These are phyloP conservation scores for Semaprochilodus insignis DNA, from an alignment of 2,797 vertebrate genomes.

Conservation along the genomic window DNA sequence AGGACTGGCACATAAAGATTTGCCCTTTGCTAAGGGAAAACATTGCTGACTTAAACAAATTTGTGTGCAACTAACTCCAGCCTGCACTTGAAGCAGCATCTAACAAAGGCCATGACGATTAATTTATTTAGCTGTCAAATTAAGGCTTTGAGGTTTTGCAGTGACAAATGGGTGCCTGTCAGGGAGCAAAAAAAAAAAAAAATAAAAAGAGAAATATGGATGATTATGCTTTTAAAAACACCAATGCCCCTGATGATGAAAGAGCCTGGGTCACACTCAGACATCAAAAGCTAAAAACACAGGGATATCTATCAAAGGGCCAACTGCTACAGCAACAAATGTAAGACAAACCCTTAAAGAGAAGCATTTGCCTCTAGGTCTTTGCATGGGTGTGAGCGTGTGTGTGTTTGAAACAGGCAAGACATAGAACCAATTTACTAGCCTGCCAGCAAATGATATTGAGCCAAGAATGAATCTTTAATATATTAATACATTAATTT, in stretches of 20 bases:
- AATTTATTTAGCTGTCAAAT: slow-evolving; percentile 39
- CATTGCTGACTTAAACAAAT: slow-evolving; percentile 27
- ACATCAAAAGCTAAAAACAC: background rate
- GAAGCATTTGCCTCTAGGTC: background rate
- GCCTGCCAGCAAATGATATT: background rate
- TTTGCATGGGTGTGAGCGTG: background rate
- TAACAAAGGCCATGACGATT: slow-evolving; percentile 40
- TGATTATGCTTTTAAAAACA: slow-evolving; percentile 25
- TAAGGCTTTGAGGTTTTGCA: slow-evolving; percentile 23
- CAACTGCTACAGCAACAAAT: slow-evolving; percentile 1
- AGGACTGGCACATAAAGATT: slow-evolving; percentile 37
- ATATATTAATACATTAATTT: background rate
- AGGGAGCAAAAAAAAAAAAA: background rate
- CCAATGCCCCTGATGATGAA: background rate
- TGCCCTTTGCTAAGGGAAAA: slow-evolving; percentile 33
- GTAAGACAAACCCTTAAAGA: background rate
- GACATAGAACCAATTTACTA: background rate
- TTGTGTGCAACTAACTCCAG: slow-evolving; percentile 33
- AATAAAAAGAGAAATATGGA: slow-evolving; percentile 41
- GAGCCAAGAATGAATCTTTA: background rate
- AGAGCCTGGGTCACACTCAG: background rate
- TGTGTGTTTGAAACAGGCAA: background rate
- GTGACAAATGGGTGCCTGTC: slow-evolving; percentile 33
- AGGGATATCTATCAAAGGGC: slow-evolving; percentile 1
- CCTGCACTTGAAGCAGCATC: slow-evolving; percentile 48